These are phyloP conservation scores for Hassar affinis DNA, from an alignment of 2,113 vertebrate genomes.

Conservation along the genomic window DNA sequence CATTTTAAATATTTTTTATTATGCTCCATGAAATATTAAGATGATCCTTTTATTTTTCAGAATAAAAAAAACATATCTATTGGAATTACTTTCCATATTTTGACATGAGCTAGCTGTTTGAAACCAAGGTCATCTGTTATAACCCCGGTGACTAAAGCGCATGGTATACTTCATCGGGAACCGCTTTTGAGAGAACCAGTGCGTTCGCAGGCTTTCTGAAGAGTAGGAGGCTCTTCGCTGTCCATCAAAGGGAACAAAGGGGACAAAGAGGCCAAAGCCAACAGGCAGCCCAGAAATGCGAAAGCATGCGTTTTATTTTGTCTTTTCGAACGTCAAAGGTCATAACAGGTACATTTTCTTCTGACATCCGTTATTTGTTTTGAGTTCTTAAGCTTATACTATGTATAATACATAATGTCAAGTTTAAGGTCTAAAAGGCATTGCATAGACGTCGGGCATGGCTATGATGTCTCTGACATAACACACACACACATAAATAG, in stretches of 20 bases:
- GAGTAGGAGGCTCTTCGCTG: conserved; percentile 2
- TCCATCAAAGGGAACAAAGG: conserved; percentile 10
- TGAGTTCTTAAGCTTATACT: not conserved
- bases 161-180: not conserved
- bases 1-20: not conserved
- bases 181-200: not conserved
- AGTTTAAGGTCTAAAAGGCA: too few species aligned
- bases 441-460: not conserved
- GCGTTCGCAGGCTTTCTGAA: conserved; percentile 33
- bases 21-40: not conserved
- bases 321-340: not conserved
- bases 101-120: not conserved
- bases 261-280: not conserved
- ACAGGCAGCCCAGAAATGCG: not conserved
- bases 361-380: not conserved
- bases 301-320: not conserved
- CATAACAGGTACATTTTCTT: not conserved
- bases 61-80: too few species aligned
- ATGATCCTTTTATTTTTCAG: too few species aligned
- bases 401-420: not conserved
- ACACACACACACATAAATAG: not conserved
- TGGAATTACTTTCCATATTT: not conserved
- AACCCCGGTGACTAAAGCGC: not conserved
- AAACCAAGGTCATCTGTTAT: not conserved
- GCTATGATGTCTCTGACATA: conserved; percentile 41